phyloP scores from a whole-genome alignment of 2,888 invertebrate genomes.

The Patella depressa region DNA sequence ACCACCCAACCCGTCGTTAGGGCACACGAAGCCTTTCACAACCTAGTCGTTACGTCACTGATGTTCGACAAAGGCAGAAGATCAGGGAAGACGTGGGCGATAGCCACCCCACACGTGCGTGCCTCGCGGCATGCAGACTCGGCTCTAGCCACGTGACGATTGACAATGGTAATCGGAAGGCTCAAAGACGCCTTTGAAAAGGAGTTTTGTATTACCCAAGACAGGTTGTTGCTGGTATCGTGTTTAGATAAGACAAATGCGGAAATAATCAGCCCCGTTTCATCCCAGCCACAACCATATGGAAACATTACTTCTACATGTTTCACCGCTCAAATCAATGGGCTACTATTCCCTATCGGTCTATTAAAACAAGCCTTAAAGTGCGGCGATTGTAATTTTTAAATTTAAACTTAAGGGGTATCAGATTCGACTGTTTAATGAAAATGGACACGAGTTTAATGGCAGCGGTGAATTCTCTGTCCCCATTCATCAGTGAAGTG shows the following conservation, averaged over 20 bases:
- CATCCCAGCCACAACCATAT: not conserved
- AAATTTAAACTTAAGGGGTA: too few relatives aligned
- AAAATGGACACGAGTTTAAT: too few relatives aligned
- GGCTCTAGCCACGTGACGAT: not conserved
- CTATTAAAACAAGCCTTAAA: too few relatives aligned
- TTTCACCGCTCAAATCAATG: not conserved
- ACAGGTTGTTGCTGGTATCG: not conserved
- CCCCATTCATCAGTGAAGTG: too few relatives aligned
- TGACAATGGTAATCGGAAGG: constrained; percentile 2
- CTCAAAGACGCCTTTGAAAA: not conserved
- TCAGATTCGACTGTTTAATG: too few relatives aligned
- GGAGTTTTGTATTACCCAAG: not conserved
- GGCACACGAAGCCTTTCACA: too few relatives aligned
- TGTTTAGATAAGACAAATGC: constrained; percentile 5
- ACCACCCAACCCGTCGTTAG: too few relatives aligned
- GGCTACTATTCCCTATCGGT: too few relatives aligned
- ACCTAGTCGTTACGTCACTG: too few relatives aligned
- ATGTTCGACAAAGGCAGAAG: too few relatives aligned
- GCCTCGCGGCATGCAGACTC: constrained; percentile 3
- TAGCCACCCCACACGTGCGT: constrained; percentile 3
- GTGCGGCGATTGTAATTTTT: too few relatives aligned
- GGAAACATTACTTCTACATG: constrained; percentile 5
- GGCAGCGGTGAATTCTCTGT: too few relatives aligned
- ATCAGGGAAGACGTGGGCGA: not conserved
- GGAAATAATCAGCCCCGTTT: constrained; percentile 2